Percentiles rank a stretch among this genome's conserved stretches.
These are phyloP conservation scores for Protophormia terraenovae DNA, from an alignment of 2,888 invertebrate genomes.

Conservation along the genomic window DNA sequence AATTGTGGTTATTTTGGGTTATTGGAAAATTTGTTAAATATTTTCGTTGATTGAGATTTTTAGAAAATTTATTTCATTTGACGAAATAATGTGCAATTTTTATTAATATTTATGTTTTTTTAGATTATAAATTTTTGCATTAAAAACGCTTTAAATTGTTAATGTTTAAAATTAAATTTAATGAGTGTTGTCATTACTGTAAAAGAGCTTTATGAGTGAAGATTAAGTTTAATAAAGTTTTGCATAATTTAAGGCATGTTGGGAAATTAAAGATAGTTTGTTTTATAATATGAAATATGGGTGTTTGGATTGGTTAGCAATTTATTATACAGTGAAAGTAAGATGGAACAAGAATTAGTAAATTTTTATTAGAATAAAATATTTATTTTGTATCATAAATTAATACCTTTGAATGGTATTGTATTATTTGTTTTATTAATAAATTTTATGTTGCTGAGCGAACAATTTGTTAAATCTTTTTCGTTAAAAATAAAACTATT, in stretches of 20 bases:
- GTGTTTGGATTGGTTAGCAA: too few relatives aligned
- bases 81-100: neutral
- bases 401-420: too few relatives aligned
- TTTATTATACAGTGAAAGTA: too few relatives aligned
- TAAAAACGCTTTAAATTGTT: neutral
- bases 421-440: too few relatives aligned
- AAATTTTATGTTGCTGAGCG: too few relatives aligned
- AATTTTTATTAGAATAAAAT: too few relatives aligned
- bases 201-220: neutral
- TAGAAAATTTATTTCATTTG: neutral
- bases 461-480: too few relatives aligned
- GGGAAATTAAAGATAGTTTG: neutral
- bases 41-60: neutral
- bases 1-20: conserved; percentile 50
- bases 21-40: conserved; percentile 27
- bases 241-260: conserved; percentile 1
- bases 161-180: neutral
- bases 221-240: neutral
- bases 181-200: neutral
- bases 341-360: too few relatives aligned
- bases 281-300: too few relatives aligned
- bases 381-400: too few relatives aligned
- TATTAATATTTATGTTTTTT: neutral
- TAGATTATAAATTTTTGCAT: too few relatives aligned
- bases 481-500: too few relatives aligned